phyloP scores from a whole-genome alignment of 2,113 vertebrate genomes.

The Danio rerio region DNA sequence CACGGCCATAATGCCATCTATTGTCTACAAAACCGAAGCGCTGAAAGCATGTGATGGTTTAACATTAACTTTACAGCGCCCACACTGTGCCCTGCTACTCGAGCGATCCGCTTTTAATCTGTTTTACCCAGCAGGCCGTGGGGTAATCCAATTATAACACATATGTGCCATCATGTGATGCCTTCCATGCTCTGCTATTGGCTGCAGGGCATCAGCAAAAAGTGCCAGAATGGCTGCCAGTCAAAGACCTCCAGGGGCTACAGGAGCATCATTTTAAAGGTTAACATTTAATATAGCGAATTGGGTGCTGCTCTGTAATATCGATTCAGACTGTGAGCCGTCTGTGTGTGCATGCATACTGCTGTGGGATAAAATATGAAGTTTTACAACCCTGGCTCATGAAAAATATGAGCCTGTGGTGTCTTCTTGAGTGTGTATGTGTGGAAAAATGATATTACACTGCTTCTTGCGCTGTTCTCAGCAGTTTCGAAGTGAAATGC shows the following conservation, averaged over 20 bases:
- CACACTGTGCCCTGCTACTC: conserved; percentile 12
- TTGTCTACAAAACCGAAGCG: neutral
- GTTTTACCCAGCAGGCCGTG: conserved; percentile 23
- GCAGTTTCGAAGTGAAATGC: no score
- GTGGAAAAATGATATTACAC: neutral
- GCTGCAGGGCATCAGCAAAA: neutral
- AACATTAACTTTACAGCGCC: conserved; percentile 13
- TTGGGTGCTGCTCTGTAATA: conserved; percentile 26
- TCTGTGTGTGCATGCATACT: neutral
- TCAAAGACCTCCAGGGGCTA: conserved; percentile 18
- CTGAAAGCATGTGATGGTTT: conserved; percentile 17
- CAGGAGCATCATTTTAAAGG: conserved; percentile 27
- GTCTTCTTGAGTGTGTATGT: no score
- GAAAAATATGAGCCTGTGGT: neutral
- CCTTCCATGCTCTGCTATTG: conserved; percentile 32
- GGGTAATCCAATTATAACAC: conserved; percentile 35
- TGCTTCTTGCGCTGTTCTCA: no score
- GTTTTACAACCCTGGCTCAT: neutral
- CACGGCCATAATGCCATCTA: neutral
- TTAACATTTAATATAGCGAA: conserved; percentile 32
- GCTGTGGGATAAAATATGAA: conserved; percentile 9
- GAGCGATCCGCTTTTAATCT: conserved; percentile 31
- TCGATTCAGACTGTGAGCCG: conserved; percentile 8
- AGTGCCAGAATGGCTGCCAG: conserved; percentile 27
- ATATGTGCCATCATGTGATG: conserved; percentile 33